Evolutionary conservation across 2,113 vertebrate genomes (phyloP).

Genomic region (Fregata magnificens): DNA sequence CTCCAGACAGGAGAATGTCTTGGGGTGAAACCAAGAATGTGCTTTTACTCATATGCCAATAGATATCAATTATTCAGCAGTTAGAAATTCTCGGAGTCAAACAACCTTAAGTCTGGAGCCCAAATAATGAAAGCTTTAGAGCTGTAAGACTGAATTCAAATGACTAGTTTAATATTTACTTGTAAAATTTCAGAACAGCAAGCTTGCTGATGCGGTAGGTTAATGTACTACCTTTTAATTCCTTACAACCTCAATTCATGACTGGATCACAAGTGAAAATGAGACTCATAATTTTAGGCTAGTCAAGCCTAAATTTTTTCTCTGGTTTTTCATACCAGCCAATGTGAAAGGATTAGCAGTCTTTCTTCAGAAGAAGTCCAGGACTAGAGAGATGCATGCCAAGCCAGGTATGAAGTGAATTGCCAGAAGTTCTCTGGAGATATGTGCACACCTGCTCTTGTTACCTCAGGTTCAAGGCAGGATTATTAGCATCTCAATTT

Average conservation of each 20-base stretch:
- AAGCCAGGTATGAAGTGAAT: background rate
- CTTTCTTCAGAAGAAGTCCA: background rate
- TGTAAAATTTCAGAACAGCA: background rate
- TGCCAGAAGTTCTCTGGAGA: background rate
- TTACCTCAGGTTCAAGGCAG: background rate
- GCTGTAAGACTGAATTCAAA: background rate
- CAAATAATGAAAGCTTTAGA: background rate
- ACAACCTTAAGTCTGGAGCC: background rate
- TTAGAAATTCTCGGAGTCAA: background rate
- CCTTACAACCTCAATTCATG: background rate
- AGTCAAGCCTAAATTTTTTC: background rate
- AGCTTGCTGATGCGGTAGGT: background rate
- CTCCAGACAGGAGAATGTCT: background rate
- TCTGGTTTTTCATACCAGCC: background rate
- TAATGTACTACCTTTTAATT: background rate
- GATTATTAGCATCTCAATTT: background rate
- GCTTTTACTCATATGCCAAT: background rate
- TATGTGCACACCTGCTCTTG: background rate
- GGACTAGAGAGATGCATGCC: background rate
- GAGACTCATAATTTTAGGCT: background rate
- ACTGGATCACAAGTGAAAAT: background rate
- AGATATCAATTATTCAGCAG: background rate
- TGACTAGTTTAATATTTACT: background rate
- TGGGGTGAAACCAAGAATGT: background rate
- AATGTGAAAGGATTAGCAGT: background rate